Conservation (phyloP, 2,888 invertebrate species). For the Lasioglossum figueresi region DNA sequence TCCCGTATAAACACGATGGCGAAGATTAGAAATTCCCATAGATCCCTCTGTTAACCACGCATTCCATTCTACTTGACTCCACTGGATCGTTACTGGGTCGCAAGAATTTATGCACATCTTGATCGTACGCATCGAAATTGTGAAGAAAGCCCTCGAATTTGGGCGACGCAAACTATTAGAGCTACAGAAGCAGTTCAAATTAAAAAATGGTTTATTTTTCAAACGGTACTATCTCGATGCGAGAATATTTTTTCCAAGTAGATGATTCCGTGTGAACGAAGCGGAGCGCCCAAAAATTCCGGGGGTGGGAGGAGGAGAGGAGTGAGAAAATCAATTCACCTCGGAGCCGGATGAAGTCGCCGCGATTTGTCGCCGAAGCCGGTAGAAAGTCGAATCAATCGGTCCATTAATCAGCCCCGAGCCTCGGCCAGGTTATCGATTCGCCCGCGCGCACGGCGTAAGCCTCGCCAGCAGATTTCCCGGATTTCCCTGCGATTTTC, state of each 20-base stretch:
- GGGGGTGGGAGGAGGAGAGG: not conserved
- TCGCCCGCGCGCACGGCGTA: not conserved
- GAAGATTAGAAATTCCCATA: not conserved
- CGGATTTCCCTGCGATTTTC: slow-evolving; percentile 29
- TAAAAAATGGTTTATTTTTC: no score
- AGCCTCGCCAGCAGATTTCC: slow-evolving; percentile 19
- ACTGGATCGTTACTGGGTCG: not conserved
- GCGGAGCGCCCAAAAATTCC: not conserved
- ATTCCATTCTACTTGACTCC: not conserved
- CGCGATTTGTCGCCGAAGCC: slow-evolving; percentile 5
- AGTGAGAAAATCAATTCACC: slow-evolving; percentile 9
- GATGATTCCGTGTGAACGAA: not conserved
- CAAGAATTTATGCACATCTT: not conserved
- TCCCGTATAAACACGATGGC: not conserved
- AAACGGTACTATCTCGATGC: not conserved
- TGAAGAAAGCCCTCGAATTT: no score
- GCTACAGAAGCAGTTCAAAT: no score
- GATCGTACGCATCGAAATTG: not conserved
- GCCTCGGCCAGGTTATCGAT: slow-evolving; percentile 15
- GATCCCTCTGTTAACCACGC: not conserved
- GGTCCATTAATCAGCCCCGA: slow-evolving; percentile 24
- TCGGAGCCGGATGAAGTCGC: not conserved
- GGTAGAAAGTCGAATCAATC: slow-evolving; percentile 20
- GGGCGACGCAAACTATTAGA: no score
- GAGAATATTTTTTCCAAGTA: not conserved